These are phyloP conservation scores for Microctonus hyperodae DNA, from an alignment of 2,888 invertebrate genomes.

Conservation along the genomic window DNA sequence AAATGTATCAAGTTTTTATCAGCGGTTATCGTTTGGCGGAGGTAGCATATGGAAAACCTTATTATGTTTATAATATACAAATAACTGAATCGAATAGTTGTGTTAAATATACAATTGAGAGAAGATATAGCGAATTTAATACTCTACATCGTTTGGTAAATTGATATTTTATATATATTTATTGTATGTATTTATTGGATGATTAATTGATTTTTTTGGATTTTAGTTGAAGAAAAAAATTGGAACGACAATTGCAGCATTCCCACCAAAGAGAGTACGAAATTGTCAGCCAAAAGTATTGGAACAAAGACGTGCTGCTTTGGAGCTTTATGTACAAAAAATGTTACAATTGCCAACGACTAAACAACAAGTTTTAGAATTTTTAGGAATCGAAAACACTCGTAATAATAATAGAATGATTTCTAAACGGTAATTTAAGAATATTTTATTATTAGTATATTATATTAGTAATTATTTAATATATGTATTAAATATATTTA, in stretches of 20 bases:
- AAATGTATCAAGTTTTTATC: conserved; percentile 62
- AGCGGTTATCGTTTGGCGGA: conserved; percentile 62
- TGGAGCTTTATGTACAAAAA: conserved; percentile 67
- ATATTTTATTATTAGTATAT: too few species aligned
- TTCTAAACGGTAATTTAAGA: conserved; percentile 46
- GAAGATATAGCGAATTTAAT: conserved; percentile 68
- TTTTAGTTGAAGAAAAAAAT: conserved; percentile 65
- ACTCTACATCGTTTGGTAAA: conserved; percentile 66
- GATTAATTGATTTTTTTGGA: not conserved
- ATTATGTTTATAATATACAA: conserved; percentile 64
- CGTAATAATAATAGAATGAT: conserved; percentile 37
- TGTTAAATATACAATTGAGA: conserved; percentile 63
- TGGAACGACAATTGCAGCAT: conserved; percentile 63
- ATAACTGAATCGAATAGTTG: conserved; percentile 57
- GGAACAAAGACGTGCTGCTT: conserved; percentile 66
- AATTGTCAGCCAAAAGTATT: conserved; percentile 68
- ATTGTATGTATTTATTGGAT: not conserved
- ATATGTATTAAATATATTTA: too few species aligned
- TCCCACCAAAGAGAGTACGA: conserved; percentile 69
- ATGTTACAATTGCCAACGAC: conserved; percentile 63
- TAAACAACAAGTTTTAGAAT: conserved; percentile 63
- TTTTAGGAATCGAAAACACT: conserved; percentile 60
- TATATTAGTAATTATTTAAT: too few species aligned
- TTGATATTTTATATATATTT: conserved; percentile 12
- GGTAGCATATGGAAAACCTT: conserved; percentile 62